A percentile compares a stretch with the other conserved stretches of the same genome.
These are phyloP conservation scores for Boleophthalmus pectinirostris DNA, from an alignment of 2,113 vertebrate genomes.

Conservation along the genomic window DNA sequence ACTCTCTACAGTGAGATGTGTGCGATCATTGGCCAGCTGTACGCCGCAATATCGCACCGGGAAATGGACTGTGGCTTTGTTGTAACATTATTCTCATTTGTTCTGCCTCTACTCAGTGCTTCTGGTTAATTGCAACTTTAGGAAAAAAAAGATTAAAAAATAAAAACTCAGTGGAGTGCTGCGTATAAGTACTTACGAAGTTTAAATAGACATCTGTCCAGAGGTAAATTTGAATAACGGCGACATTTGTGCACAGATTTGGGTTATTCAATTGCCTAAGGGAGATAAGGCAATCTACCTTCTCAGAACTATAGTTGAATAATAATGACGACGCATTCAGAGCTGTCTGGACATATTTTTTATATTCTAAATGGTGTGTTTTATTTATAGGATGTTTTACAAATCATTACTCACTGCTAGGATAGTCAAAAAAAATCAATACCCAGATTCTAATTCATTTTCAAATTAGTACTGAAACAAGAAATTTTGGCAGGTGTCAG, in stretches of 20 bases:
- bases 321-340: background rate
- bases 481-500: no score
- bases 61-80: conserved; percentile 33
- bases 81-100: conserved; percentile 18
- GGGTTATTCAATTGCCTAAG: background rate
- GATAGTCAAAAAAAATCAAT: no score
- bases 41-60: conserved; percentile 37
- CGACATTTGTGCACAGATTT: conserved; percentile 4
- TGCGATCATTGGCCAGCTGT: conserved; percentile 55
- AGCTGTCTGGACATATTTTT: background rate
- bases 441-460: no score
- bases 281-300: conserved; percentile 2
- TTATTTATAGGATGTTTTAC: no score
- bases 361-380: background rate
- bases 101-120: conserved; percentile 13
- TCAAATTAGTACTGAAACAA: no score
- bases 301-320: background rate
- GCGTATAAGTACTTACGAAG: background rate
- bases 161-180: conserved; percentile 9
- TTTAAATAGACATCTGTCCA: conserved; percentile 13
- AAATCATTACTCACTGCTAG: no score
- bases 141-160: conserved; percentile 7
- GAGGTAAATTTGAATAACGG: background rate
- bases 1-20: conserved; percentile 41
- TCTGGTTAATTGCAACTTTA: conserved; percentile 5